Percentiles rank a stretch among this genome's conserved stretches.
Evolutionary conservation across 2,797 vertebrate species (phyloP).

Genomic region (Lindbergichthys nudifrons): DNA sequence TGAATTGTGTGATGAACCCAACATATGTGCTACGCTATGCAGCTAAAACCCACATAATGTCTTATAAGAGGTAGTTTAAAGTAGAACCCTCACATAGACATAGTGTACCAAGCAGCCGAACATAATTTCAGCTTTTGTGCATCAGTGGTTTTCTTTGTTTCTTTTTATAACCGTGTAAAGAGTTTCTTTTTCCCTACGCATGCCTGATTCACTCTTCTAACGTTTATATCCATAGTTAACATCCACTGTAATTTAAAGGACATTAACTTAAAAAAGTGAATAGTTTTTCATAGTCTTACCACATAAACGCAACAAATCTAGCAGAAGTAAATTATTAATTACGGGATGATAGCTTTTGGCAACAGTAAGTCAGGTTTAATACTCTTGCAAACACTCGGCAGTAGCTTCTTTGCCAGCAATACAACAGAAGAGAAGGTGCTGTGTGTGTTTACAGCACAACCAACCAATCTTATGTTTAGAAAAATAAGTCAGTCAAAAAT

Average conservation of each 20-base stretch:
- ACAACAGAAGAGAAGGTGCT: not conserved
- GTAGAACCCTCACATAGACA: conserved; percentile 18
- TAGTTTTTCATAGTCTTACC: not conserved
- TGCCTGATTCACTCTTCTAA: not conserved
- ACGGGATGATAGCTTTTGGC: not conserved
- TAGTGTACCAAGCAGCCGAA: conserved; percentile 7
- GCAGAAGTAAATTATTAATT: not conserved
- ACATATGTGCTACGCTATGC: conserved; percentile 8
- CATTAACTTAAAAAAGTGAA: not conserved
- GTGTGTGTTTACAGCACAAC: not conserved
- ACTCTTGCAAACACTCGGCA: not conserved
- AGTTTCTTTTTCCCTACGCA: not conserved
- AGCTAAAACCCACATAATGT: conserved; percentile 29
- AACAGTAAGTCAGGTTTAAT: not conserved
- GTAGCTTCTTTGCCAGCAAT: conserved; percentile 7
- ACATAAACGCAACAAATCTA: not conserved
- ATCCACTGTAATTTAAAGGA: not conserved
- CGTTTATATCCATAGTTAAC: not conserved
- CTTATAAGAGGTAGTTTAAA: conserved; percentile 17
- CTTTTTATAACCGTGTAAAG: not conserved
- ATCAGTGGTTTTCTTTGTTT: conserved; percentile 25
- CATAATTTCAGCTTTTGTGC: conserved; percentile 31
- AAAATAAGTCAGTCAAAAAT: not conserved
- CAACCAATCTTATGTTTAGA: conserved; percentile 1
- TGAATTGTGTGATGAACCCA: conserved; percentile 8